Evolutionary conservation across 1,140 invertebrate genomes (phyloP), one percentile per base, ranked within the genome.

Genomic region (Calephelis virginiensis): DNA sequence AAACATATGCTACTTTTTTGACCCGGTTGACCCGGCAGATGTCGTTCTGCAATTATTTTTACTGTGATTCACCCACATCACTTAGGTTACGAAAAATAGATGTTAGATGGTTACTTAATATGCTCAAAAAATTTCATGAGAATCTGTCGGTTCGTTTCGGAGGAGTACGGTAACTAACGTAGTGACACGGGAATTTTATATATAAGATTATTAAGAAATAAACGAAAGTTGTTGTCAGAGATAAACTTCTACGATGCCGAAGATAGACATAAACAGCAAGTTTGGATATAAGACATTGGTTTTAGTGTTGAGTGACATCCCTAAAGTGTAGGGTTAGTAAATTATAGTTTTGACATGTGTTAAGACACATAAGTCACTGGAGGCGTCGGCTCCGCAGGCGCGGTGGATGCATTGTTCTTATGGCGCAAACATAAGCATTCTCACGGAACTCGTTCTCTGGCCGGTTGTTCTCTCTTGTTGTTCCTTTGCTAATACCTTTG

Each of bases 401-500:
- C 70, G 64, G 56, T 63, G 66, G 66, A 65, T 28, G 69, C 76
- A 79, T 84, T 83, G 81, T 56, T 80, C 74, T 77, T 80, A 71
- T 76, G 75, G 67, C 74, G 77, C 73, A 80, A 82, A 83, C 73
- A 82, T 83, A 81, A 83, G 74, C 67, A 76, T 77, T 71, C 79
- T 75, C 73, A 73, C 70, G 72, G 72, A 85, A 85, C 85, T 67
- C 71, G 83, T 87, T 82, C 69, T 63, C 59, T 67, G 66, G 72
- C 71, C 70, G 66, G 61, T 75, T 72, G 74, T 64, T 74, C 66
- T 78, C 70, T 79, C 70, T 78, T 82, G 70, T 89, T 85, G 78
- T 72, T 85, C 76, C 73, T 82, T 81, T 85, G 75, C 78, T 81
- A 81, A 85, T 80, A 74, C 81, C 77, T 82, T 80, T 75, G 74